These are phyloP conservation scores for Aethina tumida DNA, from an alignment of 1,140 invertebrate genomes.

Conservation along the genomic window DNA sequence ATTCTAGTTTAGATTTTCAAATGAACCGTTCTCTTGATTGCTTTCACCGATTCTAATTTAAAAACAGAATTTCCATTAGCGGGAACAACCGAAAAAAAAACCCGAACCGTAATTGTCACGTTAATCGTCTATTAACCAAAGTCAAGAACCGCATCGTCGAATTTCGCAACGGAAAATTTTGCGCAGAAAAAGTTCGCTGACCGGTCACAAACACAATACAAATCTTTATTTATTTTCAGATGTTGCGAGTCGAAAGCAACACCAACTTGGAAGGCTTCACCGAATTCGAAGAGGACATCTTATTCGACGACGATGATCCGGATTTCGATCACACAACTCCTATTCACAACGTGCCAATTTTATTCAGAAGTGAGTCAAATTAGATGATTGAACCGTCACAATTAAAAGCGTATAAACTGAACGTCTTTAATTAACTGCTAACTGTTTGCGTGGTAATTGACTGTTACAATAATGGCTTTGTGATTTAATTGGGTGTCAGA, in stretches of 20 bases:
- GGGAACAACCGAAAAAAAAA: no score
- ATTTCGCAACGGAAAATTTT: no score
- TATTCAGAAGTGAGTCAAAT: constrained; percentile 14
- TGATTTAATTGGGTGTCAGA: no score
- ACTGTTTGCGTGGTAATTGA: no score
- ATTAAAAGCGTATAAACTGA: background rate
- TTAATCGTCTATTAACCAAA: no score
- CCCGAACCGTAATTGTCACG: no score
- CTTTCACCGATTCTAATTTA: no score
- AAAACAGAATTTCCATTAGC: no score
- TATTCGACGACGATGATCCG: constrained; percentile 31
- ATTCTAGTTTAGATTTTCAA: no score
- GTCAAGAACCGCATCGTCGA: no score
- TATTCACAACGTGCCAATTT: constrained; percentile 15
- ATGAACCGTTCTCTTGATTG: no score
- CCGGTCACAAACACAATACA: background rate
- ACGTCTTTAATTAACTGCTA: background rate
- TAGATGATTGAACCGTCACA: background rate
- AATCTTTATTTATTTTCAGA: constrained; percentile 13
- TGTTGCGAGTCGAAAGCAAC: constrained; percentile 30
- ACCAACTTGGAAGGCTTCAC: constrained; percentile 26
- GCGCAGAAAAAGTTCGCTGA: background rate
- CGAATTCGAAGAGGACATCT: constrained; percentile 31
- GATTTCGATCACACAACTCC: constrained; percentile 24
- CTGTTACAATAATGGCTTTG: background rate